Base-by-base conservation (phyloP, 1,140 invertebrate species). In the Aphelinus certus region DNA sequence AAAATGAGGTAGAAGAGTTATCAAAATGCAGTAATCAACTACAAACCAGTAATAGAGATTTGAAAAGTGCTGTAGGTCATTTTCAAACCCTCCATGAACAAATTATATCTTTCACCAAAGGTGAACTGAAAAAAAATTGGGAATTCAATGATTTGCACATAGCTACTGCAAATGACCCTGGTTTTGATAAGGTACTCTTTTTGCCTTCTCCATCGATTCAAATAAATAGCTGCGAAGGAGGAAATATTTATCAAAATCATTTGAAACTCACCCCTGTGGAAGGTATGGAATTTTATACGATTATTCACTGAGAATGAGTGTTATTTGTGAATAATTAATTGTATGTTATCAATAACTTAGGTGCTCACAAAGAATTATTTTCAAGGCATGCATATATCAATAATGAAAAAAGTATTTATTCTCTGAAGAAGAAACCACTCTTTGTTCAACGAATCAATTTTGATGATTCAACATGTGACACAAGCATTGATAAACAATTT, bases 201-300 rank as follows among this genome's bases (percentile, higher is more conserved):
- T 81, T 83, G 76, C 75, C 79, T 0, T 85, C 84, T 1, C 84
- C 84, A 58, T 76, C 71, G 10, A 85, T 85, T 9, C 79, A 81
- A 67, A 78, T 85, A 45, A 75, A 64, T 6, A 73, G 82, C 57
- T 68, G 43, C 47, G 66, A 69, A 10, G 51, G 76, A 2, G 69
- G 76, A 51, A 77, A 55, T 26, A 76, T 81, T 56, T 64, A 74
- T 70, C 76, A 75, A 10, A 81, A 80, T 71, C 60, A 79, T 66
- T 65, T 86, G 48, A 76, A 81, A 53, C 75, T 86, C 45, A 85
- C 84, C 5, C 84, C 84, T 0, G 67, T 82, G 42, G 82, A 85
- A 81, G 77, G 80, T 84, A 79, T 57, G 9, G 26, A 10, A 43
- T 55, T 3, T 42, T 57, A 46, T 1, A 57, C 45, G 57, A 0